phyloP scores from a whole-genome alignment of 2,113 vertebrate genomes.

The Tychaedon coryphoeus region DNA sequence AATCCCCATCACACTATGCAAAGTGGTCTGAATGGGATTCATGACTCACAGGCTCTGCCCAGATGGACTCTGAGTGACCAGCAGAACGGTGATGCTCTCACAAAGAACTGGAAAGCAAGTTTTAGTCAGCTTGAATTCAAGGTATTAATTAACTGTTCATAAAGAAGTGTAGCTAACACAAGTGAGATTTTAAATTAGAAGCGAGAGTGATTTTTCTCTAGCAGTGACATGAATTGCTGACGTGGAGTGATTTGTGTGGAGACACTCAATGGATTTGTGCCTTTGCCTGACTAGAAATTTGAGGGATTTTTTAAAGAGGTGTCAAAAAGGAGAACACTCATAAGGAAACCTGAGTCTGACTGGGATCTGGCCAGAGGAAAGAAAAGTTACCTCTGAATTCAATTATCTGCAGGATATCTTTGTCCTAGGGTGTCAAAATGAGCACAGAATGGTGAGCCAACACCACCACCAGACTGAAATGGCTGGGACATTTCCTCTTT shows the following conservation, averaged over 20 bases:
- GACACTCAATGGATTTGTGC: not conserved
- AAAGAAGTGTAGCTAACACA: not conserved
- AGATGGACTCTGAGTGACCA: not conserved
- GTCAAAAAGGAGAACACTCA: not conserved
- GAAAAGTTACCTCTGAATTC: not conserved
- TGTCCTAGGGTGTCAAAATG: not conserved
- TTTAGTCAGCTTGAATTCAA: not conserved
- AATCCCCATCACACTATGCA: fast-evolving
- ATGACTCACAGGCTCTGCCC: not conserved
- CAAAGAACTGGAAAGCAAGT: not conserved
- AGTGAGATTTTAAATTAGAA: not conserved
- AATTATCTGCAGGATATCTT: not conserved
- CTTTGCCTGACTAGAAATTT: not conserved
- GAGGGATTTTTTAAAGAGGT: not conserved
- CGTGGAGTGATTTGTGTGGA: not conserved
- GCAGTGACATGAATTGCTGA: not conserved
- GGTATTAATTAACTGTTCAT: not conserved
- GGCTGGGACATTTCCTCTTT: not conserved
- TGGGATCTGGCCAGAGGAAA: not conserved
- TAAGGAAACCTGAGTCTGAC: not conserved
- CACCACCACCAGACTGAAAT: not conserved
- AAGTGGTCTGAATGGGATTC: not conserved
- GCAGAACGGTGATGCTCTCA: not conserved
- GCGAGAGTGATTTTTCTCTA: not conserved
- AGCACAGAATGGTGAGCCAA: not conserved